Evolutionary conservation across 1,140 invertebrate species (phyloP), one percentile per base, ranked within the genome.

Genomic region (Hyles vespertilio): DNA sequence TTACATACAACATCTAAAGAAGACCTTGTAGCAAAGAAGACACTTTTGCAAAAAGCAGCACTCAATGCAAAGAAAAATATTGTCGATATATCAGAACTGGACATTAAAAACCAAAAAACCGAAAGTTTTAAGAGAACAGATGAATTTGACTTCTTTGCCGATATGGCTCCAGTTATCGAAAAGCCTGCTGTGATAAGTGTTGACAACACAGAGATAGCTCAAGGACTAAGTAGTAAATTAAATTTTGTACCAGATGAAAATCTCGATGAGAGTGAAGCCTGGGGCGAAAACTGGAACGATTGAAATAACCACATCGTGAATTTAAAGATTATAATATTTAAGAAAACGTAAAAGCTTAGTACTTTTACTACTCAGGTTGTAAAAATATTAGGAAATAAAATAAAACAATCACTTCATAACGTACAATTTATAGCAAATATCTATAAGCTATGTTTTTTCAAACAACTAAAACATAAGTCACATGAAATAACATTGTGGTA

Each of bases 111-210:
- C 74, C 92, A 93, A 55, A 92, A 92, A 62, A 71, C 82, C 10
- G 84, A 85, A 34, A 65, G 72, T 50, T 68, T 70, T 6, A 87
- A 88, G 40, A 85, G 64, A 43, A 59, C 65, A 12, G 90, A 93
- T 57, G 93, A 94, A 59, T 89, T 94, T 69, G 94, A 96, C 74
- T 95, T 95, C 67, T 96, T 96, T 70, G 93, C 93, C 54, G 95
- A 96, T 74, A 96, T 96, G 95, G 94, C 93, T 67, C 95, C 95
- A 5, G 91, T 95, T 4, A 95, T 96, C 68, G 91, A 94, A 51
- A 92, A 92, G 66, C 90, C 92, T 7, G 90, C 90, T 46, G 76
- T 91, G 32, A 59, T 89, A 0, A 87, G 85, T 48, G 66, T 92
- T 36, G 70, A 72, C 3, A 61, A 74, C 4, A 40, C 5, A 5